Evolutionary conservation across 2,113 vertebrate genomes (phyloP).

Genomic region (Megaceryle torquata): DNA sequence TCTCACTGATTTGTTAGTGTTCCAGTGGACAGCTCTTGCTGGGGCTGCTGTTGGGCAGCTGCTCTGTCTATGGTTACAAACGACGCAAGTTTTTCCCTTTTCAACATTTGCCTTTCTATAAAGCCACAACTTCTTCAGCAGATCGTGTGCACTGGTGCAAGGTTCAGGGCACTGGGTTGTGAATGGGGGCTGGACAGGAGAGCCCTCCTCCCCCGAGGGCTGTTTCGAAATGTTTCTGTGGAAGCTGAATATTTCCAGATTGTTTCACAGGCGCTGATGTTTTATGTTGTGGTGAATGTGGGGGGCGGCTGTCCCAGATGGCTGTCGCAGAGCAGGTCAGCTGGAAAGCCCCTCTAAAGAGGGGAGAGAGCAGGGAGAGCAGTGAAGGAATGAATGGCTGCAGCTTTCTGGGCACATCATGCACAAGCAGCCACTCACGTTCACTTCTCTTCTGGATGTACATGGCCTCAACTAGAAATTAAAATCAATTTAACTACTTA

Average conservation of each 20-base stretch:
- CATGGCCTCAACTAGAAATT: background rate
- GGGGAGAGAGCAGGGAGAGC: background rate
- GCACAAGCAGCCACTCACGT: background rate
- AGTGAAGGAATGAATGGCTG: constrained; percentile 9
- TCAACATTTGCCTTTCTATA: background rate
- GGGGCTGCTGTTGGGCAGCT: background rate
- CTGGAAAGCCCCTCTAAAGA: constrained; percentile 56
- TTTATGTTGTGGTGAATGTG: background rate
- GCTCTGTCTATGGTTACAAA: background rate
- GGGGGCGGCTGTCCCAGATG: constrained; percentile 43
- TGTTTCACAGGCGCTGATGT: background rate
- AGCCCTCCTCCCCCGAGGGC: background rate
- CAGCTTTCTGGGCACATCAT: background rate
- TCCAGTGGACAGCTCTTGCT: background rate
- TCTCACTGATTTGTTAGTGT: background rate
- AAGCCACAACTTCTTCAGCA: background rate
- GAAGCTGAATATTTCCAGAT: background rate
- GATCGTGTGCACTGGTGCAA: background rate
- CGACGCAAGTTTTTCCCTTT: background rate
- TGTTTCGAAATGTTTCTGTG: background rate
- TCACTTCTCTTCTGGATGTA: background rate
- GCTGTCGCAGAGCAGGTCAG: constrained; percentile 50
- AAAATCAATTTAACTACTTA: background rate
- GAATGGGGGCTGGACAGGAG: background rate
- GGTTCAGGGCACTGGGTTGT: background rate